Percentiles rank a stretch among this genome's conserved stretches.
Conservation (phyloP, 2,797 vertebrate species). For the Pachyuromys duprasi region DNA sequence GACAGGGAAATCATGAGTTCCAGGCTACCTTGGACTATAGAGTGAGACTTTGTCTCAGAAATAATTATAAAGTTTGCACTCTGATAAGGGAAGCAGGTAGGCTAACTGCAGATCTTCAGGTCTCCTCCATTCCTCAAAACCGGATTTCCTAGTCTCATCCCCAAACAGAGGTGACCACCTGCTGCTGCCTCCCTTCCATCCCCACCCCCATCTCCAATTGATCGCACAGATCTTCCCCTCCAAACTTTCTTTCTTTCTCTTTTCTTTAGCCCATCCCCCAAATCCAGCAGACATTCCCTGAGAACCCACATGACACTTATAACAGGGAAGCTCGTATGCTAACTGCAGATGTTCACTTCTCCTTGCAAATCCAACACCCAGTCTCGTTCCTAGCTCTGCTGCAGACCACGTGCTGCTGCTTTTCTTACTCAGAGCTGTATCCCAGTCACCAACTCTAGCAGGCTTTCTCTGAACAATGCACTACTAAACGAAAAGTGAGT, state of each 20-base stretch:
- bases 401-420: too few relatives aligned
- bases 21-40: background rate
- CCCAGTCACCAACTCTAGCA: background rate
- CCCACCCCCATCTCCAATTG: background rate
- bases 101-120: background rate
- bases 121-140: background rate
- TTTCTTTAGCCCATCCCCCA: background rate
- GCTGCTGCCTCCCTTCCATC: background rate
- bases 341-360: background rate
- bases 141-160: background rate
- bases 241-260: background rate
- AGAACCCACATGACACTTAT: background rate
- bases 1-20: background rate
- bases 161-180: too few relatives aligned
- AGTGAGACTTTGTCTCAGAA: background rate
- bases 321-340: background rate
- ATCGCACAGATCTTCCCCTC: background rate
- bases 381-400: background rate
- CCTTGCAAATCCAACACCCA: too few relatives aligned
- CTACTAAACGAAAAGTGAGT: background rate
- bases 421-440: background rate
- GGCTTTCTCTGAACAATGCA: background rate
- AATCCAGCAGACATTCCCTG: background rate
- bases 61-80: background rate
- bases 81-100: background rate